phyloP scores from a whole-genome alignment of 2,797 vertebrate species.

The Brachyalestes nurse region DNA sequence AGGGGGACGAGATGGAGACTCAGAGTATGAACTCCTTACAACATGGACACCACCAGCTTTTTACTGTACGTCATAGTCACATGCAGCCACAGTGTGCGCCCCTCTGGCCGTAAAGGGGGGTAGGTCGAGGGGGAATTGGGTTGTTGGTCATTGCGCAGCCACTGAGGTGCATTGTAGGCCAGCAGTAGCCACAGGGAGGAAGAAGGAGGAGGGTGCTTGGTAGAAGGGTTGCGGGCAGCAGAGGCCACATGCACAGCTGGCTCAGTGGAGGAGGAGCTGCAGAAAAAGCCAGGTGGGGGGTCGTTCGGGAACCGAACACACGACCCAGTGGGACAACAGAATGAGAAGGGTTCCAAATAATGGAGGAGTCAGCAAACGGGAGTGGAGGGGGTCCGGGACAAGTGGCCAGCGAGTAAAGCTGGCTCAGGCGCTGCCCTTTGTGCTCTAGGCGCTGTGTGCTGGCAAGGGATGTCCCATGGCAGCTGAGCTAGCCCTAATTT shows the following conservation, averaged over 20 bases:
- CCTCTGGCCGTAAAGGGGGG: constrained; percentile 48
- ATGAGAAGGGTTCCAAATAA: constrained; percentile 39
- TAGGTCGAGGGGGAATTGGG: neutral
- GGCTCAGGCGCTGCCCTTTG: constrained; percentile 40
- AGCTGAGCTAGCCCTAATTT: constrained; percentile 24
- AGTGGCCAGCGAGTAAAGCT: constrained; percentile 24
- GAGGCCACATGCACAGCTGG: constrained; percentile 76
- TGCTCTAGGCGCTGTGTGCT: constrained; percentile 11
- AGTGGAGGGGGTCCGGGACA: constrained; percentile 53
- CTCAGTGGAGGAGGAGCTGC: constrained; percentile 63
- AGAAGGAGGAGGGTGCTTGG: constrained; percentile 48
- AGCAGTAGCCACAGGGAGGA: constrained; percentile 61
- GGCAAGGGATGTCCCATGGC: constrained; percentile 13
- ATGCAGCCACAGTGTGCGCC: constrained; percentile 88
- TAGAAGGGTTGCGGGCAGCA: constrained; percentile 39
- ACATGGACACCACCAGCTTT: constrained; percentile 91
- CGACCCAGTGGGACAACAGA: constrained; percentile 44
- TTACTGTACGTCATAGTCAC: constrained; percentile 80
- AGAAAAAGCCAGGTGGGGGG: constrained; percentile 63
- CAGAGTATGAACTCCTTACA: constrained; percentile 92
- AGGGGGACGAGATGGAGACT: constrained; percentile 95
- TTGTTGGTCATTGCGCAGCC: constrained; percentile 61
- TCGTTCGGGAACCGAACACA: constrained; percentile 56
- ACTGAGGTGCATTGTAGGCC: constrained; percentile 78
- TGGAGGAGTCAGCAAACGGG: constrained; percentile 33